Evolutionary conservation across 2,797 vertebrate genomes (phyloP), one percentile per base, ranked within the genome.

Genomic region (Cephalopachus bancanus): DNA sequence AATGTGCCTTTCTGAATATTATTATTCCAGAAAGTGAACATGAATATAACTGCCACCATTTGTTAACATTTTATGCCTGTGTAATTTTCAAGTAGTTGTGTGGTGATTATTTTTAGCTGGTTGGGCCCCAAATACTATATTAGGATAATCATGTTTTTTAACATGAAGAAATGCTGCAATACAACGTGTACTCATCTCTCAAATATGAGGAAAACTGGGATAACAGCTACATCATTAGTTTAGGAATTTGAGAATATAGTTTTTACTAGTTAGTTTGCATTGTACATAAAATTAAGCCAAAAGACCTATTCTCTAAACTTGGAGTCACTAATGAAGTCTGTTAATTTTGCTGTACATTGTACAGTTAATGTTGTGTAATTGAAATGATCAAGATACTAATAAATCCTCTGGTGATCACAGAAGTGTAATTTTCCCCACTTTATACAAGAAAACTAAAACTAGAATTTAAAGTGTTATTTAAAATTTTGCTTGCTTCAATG

Each of bases 241-340:
- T 24, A 57, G 64, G 80, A 78, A 79, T 85, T 84, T 89, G 26
- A 88, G 55, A 87, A 57, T 67, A 71, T 67, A 72, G 24, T 89
- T 94, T 95, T 83, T 87, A 91, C 30, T 95, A 79, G 76, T 79
- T 96, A 55, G 64, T 94, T 83, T 89, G 28, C 75, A 81, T 85
- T 86, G 55, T 80, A 69, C 26, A 59, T 65, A 88, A 90, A 95
- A 83, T 89, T 72, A 91, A 95, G 33, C 12, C 64, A 80, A 76
- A 75, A 49, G 91, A 59, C 3, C 80, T 79, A 11, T 65, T 89
- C 26, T 81, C 51, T 81, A 74, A 72, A 51, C 7, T 75, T 83
- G 8, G 12, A 80, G 53, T 95, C 64, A 60, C 12, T 84, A 83
- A 12, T 78, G 53, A 81, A 89, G 53, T 92, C 65, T 84, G 0